Evolutionary conservation across 2,797 vertebrate genomes (phyloP).

Genomic region (Lutjanus argentimaculatus): DNA sequence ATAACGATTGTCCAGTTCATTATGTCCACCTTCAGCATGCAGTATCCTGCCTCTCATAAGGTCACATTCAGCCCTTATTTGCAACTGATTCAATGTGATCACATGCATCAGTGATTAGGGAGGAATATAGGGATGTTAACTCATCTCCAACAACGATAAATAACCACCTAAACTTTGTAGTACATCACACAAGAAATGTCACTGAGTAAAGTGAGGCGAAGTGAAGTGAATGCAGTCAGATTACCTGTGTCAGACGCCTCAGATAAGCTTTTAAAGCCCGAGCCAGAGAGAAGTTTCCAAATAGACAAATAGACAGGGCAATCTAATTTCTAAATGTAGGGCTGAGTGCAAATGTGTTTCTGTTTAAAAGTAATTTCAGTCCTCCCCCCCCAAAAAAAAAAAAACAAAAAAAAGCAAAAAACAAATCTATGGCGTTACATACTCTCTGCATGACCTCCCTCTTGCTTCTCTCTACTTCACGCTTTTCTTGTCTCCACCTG

Average conservation of each 20-base stretch:
- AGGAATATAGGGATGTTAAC: too few relatives aligned
- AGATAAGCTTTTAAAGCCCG: conserved; percentile 36
- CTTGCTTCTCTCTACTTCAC: too few relatives aligned
- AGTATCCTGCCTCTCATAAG: neutral
- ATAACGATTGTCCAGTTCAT: too few relatives aligned
- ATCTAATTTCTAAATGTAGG: conserved; percentile 45
- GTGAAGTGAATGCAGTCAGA: conserved; percentile 33
- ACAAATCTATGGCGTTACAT: too few relatives aligned
- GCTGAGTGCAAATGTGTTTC: conserved; percentile 28
- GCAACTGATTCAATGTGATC: neutral
- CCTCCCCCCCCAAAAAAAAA: neutral
- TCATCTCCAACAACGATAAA: too few relatives aligned
- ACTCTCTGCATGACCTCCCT: too few relatives aligned
- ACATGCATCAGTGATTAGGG: too few relatives aligned
- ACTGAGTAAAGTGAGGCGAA: conserved; percentile 17
- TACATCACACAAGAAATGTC: neutral
- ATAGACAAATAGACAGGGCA: conserved; percentile 42
- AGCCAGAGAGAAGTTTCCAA: conserved; percentile 46
- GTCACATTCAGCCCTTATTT: neutral
- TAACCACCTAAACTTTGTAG: conserved; percentile 4
- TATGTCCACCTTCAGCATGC: neutral
- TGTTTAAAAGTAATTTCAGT: conserved; percentile 25
- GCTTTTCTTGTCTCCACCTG: too few relatives aligned
- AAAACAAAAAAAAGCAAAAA: conserved; percentile 2
- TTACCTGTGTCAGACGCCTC: conserved; percentile 39